These are phyloP conservation scores for Metacarcinus magister DNA, from an alignment of 2,888 invertebrate species.

Conservation along the genomic window DNA sequence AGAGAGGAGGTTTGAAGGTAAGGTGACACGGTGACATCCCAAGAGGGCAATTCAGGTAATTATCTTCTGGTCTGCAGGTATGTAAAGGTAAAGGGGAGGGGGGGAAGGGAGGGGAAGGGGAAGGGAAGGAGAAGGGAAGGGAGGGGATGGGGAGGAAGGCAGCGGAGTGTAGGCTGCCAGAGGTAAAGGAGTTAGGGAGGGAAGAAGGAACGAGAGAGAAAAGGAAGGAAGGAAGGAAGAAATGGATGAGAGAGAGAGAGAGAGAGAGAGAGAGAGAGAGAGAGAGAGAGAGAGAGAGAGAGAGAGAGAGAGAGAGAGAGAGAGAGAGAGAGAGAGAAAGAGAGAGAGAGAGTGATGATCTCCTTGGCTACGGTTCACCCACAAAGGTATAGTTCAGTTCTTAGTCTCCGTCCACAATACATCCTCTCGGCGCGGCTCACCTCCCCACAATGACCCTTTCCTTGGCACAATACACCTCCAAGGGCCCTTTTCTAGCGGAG, in stretches of 20 bases:
- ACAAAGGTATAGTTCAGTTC: conserved; percentile 4
- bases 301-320: background rate
- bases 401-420: background rate
- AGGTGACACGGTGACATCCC: background rate
- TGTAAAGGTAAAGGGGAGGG: background rate
- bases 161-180: background rate
- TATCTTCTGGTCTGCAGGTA: background rate
- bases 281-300: background rate
- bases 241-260: background rate
- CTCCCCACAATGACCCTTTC: background rate
- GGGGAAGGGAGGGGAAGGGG: background rate
- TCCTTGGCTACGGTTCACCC: conserved; percentile 33
- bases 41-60: background rate
- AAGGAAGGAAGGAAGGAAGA: background rate
- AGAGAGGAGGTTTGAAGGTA: background rate
- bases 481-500: conserved; percentile 40
- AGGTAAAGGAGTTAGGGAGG: background rate
- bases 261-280: background rate
- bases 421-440: background rate
- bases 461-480: conserved; percentile 56
- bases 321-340: background rate
- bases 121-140: background rate
- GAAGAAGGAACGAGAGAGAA: background rate
- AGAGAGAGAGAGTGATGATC: conserved; percentile 50
- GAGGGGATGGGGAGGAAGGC: background rate